Evolutionary conservation across 2,888 invertebrate genomes (phyloP).

Genomic region (Pedicia rivosa): DNA sequence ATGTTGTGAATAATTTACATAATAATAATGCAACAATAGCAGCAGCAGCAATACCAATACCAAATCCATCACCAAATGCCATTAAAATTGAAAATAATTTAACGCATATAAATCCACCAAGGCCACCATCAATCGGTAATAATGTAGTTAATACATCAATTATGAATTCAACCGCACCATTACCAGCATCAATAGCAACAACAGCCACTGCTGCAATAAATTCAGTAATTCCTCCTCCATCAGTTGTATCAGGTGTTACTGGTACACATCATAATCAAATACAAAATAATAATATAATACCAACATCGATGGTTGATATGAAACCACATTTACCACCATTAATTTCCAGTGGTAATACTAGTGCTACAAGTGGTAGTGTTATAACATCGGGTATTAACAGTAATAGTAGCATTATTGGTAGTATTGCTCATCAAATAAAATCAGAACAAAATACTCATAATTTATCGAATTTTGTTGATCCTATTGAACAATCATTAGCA

Average conservation of each 20-base stretch:
- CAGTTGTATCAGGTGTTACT: no score
- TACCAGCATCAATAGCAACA: conserved; percentile 7
- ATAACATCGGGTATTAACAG: background rate
- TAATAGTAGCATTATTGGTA: conserved; percentile 11
- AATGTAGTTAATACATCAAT: conserved; percentile 14
- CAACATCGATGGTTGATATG: conserved; percentile 1
- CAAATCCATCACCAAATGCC: conserved; percentile 15
- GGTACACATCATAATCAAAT: conserved; percentile 2
- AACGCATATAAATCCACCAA: conserved; percentile 5
- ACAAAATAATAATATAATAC: conserved; percentile 3
- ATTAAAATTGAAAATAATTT: conserved; percentile 11
- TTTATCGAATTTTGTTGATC: conserved; percentile 39
- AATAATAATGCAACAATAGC: conserved; percentile 19
- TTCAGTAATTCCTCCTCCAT: background rate
- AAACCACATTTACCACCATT: conserved; percentile 3
- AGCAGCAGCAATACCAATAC: conserved; percentile 18
- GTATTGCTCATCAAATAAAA: conserved; percentile 18
- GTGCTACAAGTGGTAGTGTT: background rate
- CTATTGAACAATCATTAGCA: conserved; percentile 53
- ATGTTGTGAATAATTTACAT: conserved; percentile 4
- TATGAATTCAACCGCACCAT: conserved; percentile 5
- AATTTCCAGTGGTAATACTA: background rate
- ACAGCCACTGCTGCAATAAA: conserved; percentile 6
- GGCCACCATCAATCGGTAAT: conserved; percentile 4
- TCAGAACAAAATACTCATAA: conserved; percentile 23